Conservation (phyloP, 2,113 vertebrate species). For the Felis chaus region DNA sequence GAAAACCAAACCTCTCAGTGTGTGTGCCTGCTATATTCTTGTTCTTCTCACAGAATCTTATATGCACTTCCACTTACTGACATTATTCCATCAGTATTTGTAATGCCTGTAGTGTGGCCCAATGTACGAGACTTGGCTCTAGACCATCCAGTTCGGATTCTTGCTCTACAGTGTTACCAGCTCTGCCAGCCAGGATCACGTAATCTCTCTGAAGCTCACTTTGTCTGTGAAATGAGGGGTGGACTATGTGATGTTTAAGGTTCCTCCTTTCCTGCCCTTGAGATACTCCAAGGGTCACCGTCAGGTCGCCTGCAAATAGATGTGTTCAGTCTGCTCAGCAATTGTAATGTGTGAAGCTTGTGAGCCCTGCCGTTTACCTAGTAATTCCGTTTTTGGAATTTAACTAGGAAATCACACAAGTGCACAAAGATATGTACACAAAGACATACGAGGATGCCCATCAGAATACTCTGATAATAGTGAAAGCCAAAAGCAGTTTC, state of each 20-base stretch:
- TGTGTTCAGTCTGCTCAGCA: background rate
- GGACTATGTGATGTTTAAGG: background rate
- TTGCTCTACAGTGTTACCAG: background rate
- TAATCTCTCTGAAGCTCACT: background rate
- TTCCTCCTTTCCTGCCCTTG: background rate
- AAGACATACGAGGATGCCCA: background rate
- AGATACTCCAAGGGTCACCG: background rate
- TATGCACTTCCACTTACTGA: background rate
- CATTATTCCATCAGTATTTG: background rate
- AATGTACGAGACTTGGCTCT: background rate
- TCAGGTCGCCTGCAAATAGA: background rate
- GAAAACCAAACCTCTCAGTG: background rate
- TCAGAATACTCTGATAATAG: background rate
- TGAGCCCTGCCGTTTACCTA: background rate
- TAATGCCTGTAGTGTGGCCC: background rate
- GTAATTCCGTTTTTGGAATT: background rate
- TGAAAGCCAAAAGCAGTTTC: background rate
- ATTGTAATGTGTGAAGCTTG: background rate
- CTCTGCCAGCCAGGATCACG: background rate
- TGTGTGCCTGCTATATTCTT: background rate
- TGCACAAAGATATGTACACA: background rate
- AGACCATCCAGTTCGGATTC: background rate
- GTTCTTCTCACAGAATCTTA: background rate
- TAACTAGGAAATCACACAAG: background rate
- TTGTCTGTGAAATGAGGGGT: background rate